Evolutionary conservation across 2,113 vertebrate genomes (phyloP).

Genomic region (Cariama cristata): DNA sequence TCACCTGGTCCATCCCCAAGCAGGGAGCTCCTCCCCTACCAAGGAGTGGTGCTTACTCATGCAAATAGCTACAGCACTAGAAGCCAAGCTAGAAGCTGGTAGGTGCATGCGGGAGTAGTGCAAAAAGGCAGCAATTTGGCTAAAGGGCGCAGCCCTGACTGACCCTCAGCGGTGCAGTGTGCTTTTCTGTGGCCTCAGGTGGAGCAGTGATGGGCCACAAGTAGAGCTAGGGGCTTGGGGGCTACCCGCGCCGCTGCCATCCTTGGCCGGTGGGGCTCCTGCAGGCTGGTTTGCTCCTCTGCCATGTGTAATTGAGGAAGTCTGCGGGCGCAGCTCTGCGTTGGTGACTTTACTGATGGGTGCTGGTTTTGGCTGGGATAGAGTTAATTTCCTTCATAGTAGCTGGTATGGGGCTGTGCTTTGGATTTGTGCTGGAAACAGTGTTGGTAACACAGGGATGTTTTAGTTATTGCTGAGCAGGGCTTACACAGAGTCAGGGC

Average conservation of each 20-base stretch:
- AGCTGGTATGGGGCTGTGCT: no score
- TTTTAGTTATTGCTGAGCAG: no score
- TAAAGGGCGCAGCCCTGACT: neutral
- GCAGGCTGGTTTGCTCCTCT: neutral
- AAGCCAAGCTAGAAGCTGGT: neutral
- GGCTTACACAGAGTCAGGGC: no score
- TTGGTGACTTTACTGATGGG: neutral
- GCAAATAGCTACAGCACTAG: neutral
- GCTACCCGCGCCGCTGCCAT: neutral
- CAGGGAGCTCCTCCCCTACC: neutral
- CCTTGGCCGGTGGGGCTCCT: neutral
- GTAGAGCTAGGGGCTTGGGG: neutral
- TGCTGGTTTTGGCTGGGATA: no score
- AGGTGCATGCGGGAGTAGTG: neutral
- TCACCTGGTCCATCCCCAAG: neutral
- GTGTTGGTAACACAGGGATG: no score
- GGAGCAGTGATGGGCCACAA: neutral
- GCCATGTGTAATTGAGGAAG: neutral
- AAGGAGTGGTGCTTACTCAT: neutral
- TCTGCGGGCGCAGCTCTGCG: accelerated
- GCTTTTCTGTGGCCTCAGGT: neutral
- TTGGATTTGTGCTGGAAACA: no score
- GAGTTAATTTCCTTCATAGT: no score
- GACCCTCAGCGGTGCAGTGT: neutral
- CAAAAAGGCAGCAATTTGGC: neutral